Base-by-base conservation (phyloP, 2,888 invertebrate species). In the Steinernema carpocapsae region DNA sequence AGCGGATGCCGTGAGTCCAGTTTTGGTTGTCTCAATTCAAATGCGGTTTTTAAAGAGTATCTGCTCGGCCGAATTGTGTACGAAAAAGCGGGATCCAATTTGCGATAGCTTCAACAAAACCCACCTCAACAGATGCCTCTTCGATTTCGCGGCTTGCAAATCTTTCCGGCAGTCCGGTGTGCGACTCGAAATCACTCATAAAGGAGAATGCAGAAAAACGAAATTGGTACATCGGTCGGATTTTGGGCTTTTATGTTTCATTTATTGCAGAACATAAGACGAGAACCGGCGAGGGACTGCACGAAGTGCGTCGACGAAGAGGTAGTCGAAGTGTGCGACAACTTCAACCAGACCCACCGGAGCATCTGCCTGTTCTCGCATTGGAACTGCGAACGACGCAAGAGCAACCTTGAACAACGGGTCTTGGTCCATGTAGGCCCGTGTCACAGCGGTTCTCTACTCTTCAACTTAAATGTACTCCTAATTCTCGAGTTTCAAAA, bases 391-490 rank as follows among this genome's bases (percentile, higher is more conserved):
- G 76, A 80, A 29, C 79, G 76, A 48, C 72, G 80, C 17, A 73
- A 74, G 43, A 72, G 72, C 37, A 73, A 76, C 6, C 64, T 74
- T 24, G 82, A 84, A 43, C 82, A 83, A 46, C 72, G 82, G 4
- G 81, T 86, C 45, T 73, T 85, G 14, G 83, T 83, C 19, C 85
- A 86, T 52, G 75, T 85, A 17, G 85, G 85, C 45, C 72, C 76
- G 26, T 85, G 85, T 74, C 76, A 80, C 52, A 26, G 52, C 10
- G 74, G 79, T 64, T 84, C 81, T 74, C 80, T 78, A 29, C 70
- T 79, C 64, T 84, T 82, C 74, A 75, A 76, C 71, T 77, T 81
- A 74, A 19, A 72, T 71, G 59, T 72, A 12, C 70, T 71, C 14
- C 70, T 71, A 0, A 43, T 73, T 7, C 76, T 76, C 43, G 17